A percentile compares a stretch with the other conserved stretches of the same genome.
phyloP scores from a whole-genome alignment of 2,888 invertebrate species.

The Matsumyia berberina region DNA sequence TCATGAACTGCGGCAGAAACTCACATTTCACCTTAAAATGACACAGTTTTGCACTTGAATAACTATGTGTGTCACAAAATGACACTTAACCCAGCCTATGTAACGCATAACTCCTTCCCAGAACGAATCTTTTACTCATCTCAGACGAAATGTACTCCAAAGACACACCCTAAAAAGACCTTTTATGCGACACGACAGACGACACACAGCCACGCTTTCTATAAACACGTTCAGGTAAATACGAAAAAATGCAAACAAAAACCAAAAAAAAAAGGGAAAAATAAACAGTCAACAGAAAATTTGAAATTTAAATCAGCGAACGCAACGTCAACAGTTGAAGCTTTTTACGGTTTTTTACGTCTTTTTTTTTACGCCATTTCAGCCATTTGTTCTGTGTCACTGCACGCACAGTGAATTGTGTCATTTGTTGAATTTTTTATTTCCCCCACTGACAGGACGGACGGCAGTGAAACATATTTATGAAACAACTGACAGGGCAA shows the following conservation, averaged over 20 bases:
- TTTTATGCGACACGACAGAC: constrained; percentile 8
- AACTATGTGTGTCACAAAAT: constrained; percentile 12
- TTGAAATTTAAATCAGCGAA: constrained; percentile 29
- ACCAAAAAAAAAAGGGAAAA: background rate
- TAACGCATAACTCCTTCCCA: constrained; percentile 12
- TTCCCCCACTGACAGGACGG: background rate
- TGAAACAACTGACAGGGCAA: constrained; percentile 23
- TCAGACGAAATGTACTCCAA: background rate
- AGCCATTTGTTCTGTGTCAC: constrained; percentile 19
- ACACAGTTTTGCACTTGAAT: constrained; percentile 24
- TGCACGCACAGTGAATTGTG: constrained; percentile 19
- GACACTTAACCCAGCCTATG: constrained; percentile 20
- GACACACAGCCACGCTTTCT: constrained; percentile 13
- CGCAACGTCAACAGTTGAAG: constrained; percentile 11
- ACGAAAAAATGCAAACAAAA: constrained; percentile 23
- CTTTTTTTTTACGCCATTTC: constrained; percentile 1
- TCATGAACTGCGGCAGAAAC: background rate
- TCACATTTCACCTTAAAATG: constrained; percentile 7
- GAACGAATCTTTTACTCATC: constrained; percentile 48
- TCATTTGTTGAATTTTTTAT: constrained; percentile 37
- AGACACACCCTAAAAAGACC: constrained; percentile 2
- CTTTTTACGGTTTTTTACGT: too few relatives aligned
- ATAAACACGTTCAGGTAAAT: constrained; percentile 18
- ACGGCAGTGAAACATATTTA: background rate
- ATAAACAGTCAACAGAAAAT: constrained; percentile 17